phyloP scores from a whole-genome alignment of 1,140 invertebrate genomes.

The Pseudomyrmex gracilis region DNA sequence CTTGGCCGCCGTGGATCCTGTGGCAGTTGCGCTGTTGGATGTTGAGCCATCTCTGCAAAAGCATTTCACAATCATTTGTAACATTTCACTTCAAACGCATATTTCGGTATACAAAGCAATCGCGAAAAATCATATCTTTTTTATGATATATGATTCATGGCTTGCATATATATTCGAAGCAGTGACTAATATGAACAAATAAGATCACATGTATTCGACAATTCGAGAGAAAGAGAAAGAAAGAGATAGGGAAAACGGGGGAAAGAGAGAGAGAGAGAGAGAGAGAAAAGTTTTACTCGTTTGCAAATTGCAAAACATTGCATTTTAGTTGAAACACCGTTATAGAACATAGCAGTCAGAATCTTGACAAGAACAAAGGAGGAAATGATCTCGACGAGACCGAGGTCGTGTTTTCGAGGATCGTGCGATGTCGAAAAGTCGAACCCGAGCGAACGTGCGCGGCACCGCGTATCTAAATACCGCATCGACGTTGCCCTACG shows the following conservation, averaged over 20 bases:
- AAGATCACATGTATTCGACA: slow-evolving; percentile 19
- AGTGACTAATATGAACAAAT: background rate
- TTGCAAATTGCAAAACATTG: background rate
- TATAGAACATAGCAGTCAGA: background rate
- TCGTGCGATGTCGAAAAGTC: no score
- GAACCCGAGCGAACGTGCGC: background rate
- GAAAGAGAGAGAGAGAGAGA: no score
- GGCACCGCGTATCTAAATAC: slow-evolving; percentile 22
- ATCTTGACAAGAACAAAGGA: background rate
- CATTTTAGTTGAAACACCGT: slow-evolving; percentile 63
- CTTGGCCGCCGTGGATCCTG: slow-evolving; percentile 82
- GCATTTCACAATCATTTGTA: background rate
- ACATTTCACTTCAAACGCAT: no score
- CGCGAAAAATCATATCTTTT: no score
- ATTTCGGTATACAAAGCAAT: no score
- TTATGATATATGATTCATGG: no score
- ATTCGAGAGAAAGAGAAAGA: no score
- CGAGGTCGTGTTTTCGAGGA: no score
- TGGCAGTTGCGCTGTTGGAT: slow-evolving; percentile 74
- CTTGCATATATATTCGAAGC: no score
- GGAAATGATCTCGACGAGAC: background rate
- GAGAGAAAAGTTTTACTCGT: background rate
- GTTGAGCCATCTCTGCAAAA: slow-evolving; percentile 78
- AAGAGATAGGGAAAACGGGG: no score
- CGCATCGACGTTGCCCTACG: slow-evolving; percentile 43